These are phyloP conservation scores for Desmophyllum pertusum DNA, from an alignment of 92 coral and sea anemone genomes.

Conservation along the genomic window DNA sequence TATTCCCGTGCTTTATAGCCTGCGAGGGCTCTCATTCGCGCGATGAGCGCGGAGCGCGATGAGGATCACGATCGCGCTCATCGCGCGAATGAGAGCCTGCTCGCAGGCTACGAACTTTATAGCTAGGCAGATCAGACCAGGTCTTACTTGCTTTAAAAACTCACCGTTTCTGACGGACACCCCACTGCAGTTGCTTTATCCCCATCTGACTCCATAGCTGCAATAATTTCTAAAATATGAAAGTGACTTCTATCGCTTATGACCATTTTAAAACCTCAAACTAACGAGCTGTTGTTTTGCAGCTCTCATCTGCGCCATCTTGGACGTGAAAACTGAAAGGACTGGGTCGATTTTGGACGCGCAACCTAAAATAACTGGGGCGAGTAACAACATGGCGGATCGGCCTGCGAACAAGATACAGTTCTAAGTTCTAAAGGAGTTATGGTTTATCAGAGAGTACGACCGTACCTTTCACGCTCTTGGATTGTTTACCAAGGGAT, in stretches of 20 bases:
- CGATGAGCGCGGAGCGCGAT: too few species aligned
- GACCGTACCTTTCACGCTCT: conserved; percentile 8
- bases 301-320: neutral
- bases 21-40: too few species aligned
- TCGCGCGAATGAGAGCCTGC: too few species aligned
- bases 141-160: neutral
- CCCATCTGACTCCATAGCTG: conserved; percentile 37
- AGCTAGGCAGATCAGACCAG: too few species aligned
- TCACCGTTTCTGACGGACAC: conserved; percentile 51
- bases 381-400: conserved; percentile 32
- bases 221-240: neutral
- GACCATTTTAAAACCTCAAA: neutral
- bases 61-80: too few species aligned
- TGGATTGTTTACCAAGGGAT: conserved; percentile 75
- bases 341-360: conserved; percentile 11
- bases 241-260: too few species aligned
- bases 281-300: neutral
- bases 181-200: conserved; percentile 51
- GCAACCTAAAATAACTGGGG: neutral
- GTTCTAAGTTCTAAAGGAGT: neutral
- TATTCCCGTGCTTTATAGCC: too few species aligned
- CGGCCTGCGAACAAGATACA: too few species aligned
- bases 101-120: too few species aligned
- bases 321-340: neutral
- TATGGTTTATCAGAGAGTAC: conserved; percentile 19